phyloP scores from a whole-genome alignment of 2,888 invertebrate species.

The Marasmarcha lunaedactyla region DNA sequence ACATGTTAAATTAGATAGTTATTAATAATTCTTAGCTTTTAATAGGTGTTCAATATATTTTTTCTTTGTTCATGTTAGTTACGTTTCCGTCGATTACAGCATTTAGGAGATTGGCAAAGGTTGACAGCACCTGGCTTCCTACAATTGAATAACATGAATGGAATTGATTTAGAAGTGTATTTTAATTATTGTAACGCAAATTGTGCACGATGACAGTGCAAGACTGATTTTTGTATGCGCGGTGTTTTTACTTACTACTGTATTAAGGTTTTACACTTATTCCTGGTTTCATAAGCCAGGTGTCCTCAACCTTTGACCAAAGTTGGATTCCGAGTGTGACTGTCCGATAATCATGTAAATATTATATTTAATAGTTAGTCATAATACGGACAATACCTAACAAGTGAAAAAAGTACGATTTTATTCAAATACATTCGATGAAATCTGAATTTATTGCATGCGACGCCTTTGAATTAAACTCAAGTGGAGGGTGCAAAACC shows the following conservation, averaged over 20 bases:
- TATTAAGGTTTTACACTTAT: too few relatives aligned
- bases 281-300: background rate
- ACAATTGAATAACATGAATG: too few relatives aligned
- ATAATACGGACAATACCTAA: conserved; percentile 69
- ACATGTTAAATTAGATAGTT: conserved; percentile 58
- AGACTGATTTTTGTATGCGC: background rate
- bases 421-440: conserved; percentile 67
- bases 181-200: too few relatives aligned
- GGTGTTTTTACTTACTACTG: too few relatives aligned
- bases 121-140: background rate
- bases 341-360: conserved; percentile 38
- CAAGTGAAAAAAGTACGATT: conserved; percentile 62
- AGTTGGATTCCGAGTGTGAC: conserved; percentile 6
- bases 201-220: background rate
- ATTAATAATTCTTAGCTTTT: conserved; percentile 59
- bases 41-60: conserved; percentile 66
- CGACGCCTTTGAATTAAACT: conserved; percentile 19
- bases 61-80: conserved; percentile 30
- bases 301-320: background rate
- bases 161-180: too few relatives aligned
- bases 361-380: conserved; percentile 60
- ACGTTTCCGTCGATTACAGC: conserved; percentile 30
- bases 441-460: conserved; percentile 52
- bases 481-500: background rate
- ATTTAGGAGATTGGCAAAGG: conserved; percentile 31